These are phyloP conservation scores for Diceros bicornis DNA, from an alignment of 2,797 vertebrate species.

Conservation along the genomic window DNA sequence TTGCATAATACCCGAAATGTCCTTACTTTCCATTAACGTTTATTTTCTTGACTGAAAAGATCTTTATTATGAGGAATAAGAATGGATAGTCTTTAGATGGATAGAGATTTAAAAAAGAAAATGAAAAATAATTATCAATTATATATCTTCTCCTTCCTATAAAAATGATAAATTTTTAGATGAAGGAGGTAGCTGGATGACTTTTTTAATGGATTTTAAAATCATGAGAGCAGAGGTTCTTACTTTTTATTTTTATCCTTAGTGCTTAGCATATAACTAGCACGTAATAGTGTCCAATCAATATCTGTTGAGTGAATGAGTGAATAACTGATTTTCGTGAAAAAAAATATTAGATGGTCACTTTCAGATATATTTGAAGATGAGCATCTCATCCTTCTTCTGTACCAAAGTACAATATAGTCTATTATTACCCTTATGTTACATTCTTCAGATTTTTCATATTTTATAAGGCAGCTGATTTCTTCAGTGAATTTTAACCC, in stretches of 20 bases:
- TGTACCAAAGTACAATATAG: background rate
- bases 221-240: background rate
- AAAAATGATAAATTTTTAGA: slow-evolving; percentile 53
- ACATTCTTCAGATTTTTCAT: background rate
- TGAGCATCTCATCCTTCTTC: background rate
- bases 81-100: background rate
- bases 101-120: slow-evolving; percentile 25
- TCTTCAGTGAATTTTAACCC: slow-evolving; percentile 22
- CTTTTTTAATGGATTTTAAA: slow-evolving; percentile 47
- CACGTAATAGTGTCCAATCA: background rate
- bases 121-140: slow-evolving; percentile 17
- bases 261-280: background rate
- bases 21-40: background rate
- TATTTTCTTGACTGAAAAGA: slow-evolving; percentile 14
- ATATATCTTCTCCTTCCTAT: background rate
- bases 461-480: slow-evolving; percentile 40
- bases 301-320: slow-evolving; percentile 34
- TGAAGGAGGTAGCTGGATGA: background rate
- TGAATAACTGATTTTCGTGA: slow-evolving; percentile 43
- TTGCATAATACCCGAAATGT: too few species aligned
- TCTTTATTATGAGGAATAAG: slow-evolving; percentile 36
- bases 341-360: background rate
- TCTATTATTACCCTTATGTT: background rate
- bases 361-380: slow-evolving; percentile 41
- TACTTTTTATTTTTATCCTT: slow-evolving; percentile 49